Conservation (phyloP, 2,888 invertebrate species). For the Apodemia mormo region DNA sequence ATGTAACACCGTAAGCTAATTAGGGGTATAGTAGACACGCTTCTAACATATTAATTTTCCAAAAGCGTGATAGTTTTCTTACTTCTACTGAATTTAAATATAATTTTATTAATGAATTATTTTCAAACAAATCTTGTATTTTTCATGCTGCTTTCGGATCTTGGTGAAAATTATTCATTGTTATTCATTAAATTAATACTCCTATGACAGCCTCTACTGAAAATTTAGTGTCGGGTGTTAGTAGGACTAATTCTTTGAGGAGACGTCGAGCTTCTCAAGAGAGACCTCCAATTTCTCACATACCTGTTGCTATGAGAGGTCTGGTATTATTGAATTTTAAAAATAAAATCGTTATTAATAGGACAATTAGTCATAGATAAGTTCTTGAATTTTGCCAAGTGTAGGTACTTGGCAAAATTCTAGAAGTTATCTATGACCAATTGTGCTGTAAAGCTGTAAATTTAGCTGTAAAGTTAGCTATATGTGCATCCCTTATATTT, state of each 20-base stretch:
- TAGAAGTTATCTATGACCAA: no score
- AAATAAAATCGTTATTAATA: neutral
- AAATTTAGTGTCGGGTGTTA: slow-evolving; percentile 61
- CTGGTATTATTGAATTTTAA: slow-evolving; percentile 20
- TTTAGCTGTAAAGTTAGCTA: no score
- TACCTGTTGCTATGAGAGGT: slow-evolving; percentile 75
- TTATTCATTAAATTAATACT: neutral
- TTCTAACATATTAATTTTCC: no score
- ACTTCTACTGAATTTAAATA: no score
- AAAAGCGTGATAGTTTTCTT: no score
- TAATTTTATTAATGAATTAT: neutral
- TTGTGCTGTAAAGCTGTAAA: no score
- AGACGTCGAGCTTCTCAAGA: slow-evolving; percentile 70
- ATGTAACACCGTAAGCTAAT: no score
- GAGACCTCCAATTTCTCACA: slow-evolving; percentile 69
- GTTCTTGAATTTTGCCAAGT: neutral
- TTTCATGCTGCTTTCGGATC: slow-evolving; percentile 49
- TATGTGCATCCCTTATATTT: no score
- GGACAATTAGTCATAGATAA: neutral
- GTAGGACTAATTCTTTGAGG: slow-evolving; percentile 60
- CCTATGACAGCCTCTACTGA: slow-evolving; percentile 62
- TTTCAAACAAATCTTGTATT: neutral
- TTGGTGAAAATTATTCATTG: slow-evolving; percentile 33
- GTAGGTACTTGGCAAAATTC: no score
- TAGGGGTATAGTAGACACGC: no score